Percentiles rank a stretch among this genome's conserved stretches.
phyloP scores from a whole-genome alignment of 2,888 invertebrate species.

The Coecobrya sp. region DNA sequence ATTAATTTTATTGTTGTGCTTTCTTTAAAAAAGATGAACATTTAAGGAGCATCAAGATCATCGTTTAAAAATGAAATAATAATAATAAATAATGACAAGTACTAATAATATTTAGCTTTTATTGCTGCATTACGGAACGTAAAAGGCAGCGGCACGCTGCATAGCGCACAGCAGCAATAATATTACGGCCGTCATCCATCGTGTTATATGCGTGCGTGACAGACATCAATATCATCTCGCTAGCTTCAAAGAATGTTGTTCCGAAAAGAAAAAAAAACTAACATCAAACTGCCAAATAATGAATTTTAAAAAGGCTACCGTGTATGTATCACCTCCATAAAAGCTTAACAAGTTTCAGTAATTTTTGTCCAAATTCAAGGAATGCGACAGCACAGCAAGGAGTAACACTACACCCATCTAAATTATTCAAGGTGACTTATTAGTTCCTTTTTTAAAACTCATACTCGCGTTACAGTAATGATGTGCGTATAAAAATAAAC shows the following conservation, averaged over 20 bases:
- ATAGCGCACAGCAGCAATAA: neutral
- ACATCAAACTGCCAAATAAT: neutral
- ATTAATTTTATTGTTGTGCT: neutral
- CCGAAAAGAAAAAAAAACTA: neutral
- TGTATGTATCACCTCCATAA: neutral
- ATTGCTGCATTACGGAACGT: neutral
- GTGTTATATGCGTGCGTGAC: constrained; percentile 1
- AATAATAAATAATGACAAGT: too few relatives aligned
- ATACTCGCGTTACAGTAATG: neutral
- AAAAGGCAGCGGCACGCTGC: neutral
- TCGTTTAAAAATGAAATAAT: neutral
- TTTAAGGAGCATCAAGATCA: constrained; percentile 2
- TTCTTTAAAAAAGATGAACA: constrained; percentile 4
- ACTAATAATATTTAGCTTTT: neutral
- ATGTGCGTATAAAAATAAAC: neutral
- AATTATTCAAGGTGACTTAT: constrained; percentile 31
- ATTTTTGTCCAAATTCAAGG: neutral
- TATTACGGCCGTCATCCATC: neutral
- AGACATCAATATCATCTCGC: neutral
- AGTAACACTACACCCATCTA: constrained; percentile 4
- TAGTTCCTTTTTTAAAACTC: constrained; percentile 40
- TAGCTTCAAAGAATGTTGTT: neutral
- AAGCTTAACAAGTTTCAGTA: neutral
- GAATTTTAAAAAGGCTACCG: neutral
- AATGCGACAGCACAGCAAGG: neutral